phyloP scores from a whole-genome alignment of 2,888 invertebrate species.

The Globia sparganii region DNA sequence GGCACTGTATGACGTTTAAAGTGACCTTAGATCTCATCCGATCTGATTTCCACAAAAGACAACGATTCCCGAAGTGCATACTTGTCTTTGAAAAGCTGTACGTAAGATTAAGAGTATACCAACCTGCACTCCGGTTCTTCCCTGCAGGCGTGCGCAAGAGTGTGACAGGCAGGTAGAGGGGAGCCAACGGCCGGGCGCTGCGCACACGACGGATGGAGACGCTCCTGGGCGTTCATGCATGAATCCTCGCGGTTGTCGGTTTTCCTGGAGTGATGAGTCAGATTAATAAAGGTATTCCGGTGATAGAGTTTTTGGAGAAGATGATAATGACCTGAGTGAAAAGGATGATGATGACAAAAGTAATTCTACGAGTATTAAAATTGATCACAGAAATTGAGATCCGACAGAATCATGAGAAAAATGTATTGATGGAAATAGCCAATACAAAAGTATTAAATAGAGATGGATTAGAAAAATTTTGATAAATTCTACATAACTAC shows the following conservation, averaged over 20 bases:
- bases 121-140: constrained; percentile 96
- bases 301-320: not conserved
- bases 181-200: constrained; percentile 93
- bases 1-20: no score
- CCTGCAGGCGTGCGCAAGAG: constrained; percentile 95
- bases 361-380: no score
- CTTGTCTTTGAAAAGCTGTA: not conserved
- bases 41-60: no score
- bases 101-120: constrained; percentile 2
- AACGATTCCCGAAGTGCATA: no score
- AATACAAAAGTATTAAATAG: not conserved
- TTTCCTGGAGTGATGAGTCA: constrained; percentile 91
- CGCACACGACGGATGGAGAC: constrained; percentile 96
- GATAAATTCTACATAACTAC: not conserved
- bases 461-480: not conserved
- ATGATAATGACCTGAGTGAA: not conserved
- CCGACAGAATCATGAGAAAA: not conserved
- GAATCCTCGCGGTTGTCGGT: constrained; percentile 96
- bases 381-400: not conserved
- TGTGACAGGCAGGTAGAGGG: constrained; percentile 96
- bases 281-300: not conserved
- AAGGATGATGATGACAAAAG: not conserved
- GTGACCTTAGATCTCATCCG: no score
- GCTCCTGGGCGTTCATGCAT: constrained; percentile 97
- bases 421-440: not conserved